These are phyloP conservation scores for Hemiprocne comata DNA, from an alignment of 2,113 vertebrate species.

Conservation along the genomic window DNA sequence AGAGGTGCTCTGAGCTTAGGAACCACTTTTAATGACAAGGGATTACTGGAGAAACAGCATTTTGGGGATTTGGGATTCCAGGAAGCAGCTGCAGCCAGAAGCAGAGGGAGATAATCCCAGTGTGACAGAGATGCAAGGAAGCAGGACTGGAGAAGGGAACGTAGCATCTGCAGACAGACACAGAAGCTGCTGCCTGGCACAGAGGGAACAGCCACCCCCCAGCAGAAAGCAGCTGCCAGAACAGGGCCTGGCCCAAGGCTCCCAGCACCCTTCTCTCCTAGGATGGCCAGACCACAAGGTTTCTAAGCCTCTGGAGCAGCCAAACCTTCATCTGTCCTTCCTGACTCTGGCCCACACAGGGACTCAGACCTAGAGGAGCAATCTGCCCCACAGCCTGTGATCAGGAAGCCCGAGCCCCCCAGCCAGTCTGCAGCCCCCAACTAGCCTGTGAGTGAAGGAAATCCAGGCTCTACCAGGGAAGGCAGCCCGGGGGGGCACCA, in stretches of 20 bases:
- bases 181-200: not conserved
- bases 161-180: not conserved
- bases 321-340: not conserved
- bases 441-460: fast-evolving
- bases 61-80: constrained; percentile 51
- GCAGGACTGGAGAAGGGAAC: not conserved
- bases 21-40: constrained; percentile 30
- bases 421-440: not conserved
- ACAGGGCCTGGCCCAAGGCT: not conserved
- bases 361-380: not conserved
- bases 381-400: not conserved
- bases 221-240: not conserved
- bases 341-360: not conserved
- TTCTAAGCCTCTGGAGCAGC: not conserved
- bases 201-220: not conserved
- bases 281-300: not conserved
- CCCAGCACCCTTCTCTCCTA: not conserved
- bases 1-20: not conserved
- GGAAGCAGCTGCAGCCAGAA: constrained; percentile 45
- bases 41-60: constrained; percentile 52
- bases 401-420: not conserved
- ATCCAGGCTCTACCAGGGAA: not conserved
- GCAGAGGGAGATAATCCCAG: constrained; percentile 54
- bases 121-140: not conserved
- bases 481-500: fast-evolving